Evolutionary conservation across 2,888 invertebrate genomes (phyloP).

Genomic region (Mallateleia sp.): DNA sequence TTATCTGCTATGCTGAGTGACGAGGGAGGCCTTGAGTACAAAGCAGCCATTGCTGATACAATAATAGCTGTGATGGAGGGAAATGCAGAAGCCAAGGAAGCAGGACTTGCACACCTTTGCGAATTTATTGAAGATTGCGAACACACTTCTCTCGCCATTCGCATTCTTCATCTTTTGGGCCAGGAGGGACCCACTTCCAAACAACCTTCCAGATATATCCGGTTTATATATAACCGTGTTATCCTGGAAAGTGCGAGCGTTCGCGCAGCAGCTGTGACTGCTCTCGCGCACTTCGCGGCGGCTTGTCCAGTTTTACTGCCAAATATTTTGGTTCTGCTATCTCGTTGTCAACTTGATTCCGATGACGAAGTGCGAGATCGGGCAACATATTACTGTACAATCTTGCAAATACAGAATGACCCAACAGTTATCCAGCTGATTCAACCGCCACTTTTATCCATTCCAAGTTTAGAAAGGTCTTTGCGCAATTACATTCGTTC

Average conservation of each 20-base stretch:
- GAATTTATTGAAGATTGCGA: conserved; percentile 99
- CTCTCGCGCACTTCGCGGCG: conserved; percentile 99
- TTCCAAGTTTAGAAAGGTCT: conserved; percentile 96
- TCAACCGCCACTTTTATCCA: conserved; percentile 90
- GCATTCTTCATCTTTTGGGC: conserved; percentile 98
- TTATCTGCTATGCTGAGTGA: conserved; percentile 99
- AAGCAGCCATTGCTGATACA: conserved; percentile 99
- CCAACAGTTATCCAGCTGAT: conserved; percentile 85
- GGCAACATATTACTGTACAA: conserved; percentile 98
- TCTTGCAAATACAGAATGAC: conserved; percentile 92
- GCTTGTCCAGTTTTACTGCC: conserved; percentile 96
- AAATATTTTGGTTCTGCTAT: conserved; percentile 95
- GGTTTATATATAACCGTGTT: conserved; percentile 97
- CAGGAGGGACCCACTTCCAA: conserved; percentile 99
- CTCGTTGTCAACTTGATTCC: conserved; percentile 97
- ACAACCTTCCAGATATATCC: conserved; percentile 96
- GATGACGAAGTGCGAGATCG: conserved; percentile 99
- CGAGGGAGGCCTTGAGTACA: conserved; percentile 99
- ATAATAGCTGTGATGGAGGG: conserved; percentile 99
- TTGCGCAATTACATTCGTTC: conserved; percentile 95
- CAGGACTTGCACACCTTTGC: conserved; percentile 98
- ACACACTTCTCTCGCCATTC: conserved; percentile 98
- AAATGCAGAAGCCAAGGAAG: conserved; percentile 99
- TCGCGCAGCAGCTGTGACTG: conserved; percentile 98
- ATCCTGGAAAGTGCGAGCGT: conserved; percentile 99